phyloP scores from a whole-genome alignment of 2,113 vertebrate species.

The Poeciliopsis occidentalis region DNA sequence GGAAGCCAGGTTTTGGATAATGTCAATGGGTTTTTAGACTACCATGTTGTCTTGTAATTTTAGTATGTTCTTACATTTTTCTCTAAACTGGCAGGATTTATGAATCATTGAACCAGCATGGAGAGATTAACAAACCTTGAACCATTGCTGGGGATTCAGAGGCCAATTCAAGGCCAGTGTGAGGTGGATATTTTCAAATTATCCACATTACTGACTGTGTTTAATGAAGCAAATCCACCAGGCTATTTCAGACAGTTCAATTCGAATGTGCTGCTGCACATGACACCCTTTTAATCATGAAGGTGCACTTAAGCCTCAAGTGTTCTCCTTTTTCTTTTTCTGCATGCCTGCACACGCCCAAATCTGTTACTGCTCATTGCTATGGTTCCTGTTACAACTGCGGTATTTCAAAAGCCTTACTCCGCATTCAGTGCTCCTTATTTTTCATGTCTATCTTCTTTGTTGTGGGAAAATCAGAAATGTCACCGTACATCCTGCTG shows the following conservation, averaged over 20 bases:
- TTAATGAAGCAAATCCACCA: not conserved
- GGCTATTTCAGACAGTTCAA: not conserved
- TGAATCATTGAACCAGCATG: not conserved
- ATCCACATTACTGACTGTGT: not conserved
- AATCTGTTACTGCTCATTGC: not conserved
- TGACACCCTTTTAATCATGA: constrained; percentile 11
- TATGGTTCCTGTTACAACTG: not conserved
- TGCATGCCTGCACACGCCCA: constrained; percentile 6
- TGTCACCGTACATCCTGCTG: not conserved
- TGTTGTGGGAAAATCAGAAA: not conserved
- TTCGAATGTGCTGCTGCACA: not conserved
- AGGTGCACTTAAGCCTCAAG: constrained; percentile 3
- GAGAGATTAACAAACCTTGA: not conserved
- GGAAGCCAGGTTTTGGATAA: not conserved
- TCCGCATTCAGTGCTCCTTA: not conserved
- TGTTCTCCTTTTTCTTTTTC: not conserved
- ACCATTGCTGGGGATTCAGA: not conserved
- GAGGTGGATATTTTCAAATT: constrained; percentile 3
- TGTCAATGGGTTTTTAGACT: not conserved
- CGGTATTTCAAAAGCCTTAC: not conserved
- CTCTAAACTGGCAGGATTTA: not conserved
- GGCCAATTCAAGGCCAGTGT: not conserved
- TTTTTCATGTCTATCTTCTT: not conserved
- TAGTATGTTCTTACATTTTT: not conserved
- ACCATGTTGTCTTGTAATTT: not conserved